Evolutionary conservation across 2,888 invertebrate genomes (phyloP), one percentile per base, ranked within the genome.

Genomic region (Dastarcus helophoroides): DNA sequence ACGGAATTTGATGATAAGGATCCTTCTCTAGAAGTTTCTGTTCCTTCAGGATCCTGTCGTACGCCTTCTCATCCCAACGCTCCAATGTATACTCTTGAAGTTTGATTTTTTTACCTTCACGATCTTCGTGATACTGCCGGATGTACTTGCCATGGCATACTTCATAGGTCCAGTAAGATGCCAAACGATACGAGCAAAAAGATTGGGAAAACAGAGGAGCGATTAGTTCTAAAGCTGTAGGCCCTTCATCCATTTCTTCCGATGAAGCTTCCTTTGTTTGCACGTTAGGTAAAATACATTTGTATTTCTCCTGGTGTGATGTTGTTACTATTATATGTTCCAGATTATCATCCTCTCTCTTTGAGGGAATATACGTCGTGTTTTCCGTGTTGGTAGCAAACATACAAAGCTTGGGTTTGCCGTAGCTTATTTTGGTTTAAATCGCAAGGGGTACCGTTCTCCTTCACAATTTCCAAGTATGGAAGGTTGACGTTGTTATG

Each of bases 91-190:
- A 94, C 54, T 91, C 88, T 53, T 91, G 90, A 0, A 77, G 63
- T 52, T 79, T 82, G 2, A 83, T 71, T 54, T 76, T 73, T 62
- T 86, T 79, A 62, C 77, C 82, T 56, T 91, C 93, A 43, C 88
- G 72, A 47, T 91, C 90, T 55, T 97, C 94, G 58, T 98, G 95
- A 56, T 88, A 98, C 56, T 98, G 97, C 14, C 86, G 71, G 2
- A 97, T 75, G 56, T 81, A 83, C 44, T 76, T 70, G 0, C 93
- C 94, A 60, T 95, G 95, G 50, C 94, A 95, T 14, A 95, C 73
- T 61, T 95, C 93, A 57, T 95, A 95, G 0, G 89, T 89, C 95
- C 95, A 95, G 53, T 91, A 95, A 2, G 81, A 78, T 53, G 90
- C 90, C 27, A 89, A 62, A 39, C 86, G 71, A 50, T 84, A 89